Conservation (phyloP, 2,797 vertebrate species). For the Balearica regulorum region DNA sequence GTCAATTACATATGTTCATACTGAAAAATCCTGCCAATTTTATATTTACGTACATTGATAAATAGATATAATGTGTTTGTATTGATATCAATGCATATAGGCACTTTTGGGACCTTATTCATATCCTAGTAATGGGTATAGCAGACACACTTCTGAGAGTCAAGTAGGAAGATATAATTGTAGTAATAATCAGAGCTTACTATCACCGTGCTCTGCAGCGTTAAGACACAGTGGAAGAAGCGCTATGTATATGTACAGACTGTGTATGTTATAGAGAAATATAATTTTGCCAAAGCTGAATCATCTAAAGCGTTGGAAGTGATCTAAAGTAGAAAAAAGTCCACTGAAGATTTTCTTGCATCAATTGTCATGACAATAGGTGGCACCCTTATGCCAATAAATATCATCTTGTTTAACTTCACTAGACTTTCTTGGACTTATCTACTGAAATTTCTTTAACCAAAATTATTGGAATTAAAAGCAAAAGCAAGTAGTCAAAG, state of each 20-base stretch:
- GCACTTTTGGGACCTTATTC: neutral
- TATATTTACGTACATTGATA: neutral
- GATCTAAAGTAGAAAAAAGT: neutral
- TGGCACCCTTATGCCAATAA: slow-evolving; percentile 55
- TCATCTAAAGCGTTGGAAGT: neutral
- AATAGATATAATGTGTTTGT: neutral
- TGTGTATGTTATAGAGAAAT: neutral
- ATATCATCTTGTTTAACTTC: neutral
- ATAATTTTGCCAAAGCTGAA: neutral
- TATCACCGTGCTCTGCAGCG: neutral
- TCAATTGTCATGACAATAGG: slow-evolving; percentile 19
- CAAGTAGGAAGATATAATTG: neutral
- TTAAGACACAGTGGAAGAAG: neutral
- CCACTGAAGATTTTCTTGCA: neutral
- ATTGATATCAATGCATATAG: neutral
- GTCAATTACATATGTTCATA: neutral
- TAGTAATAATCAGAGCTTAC: neutral
- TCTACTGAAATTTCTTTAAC: neutral
- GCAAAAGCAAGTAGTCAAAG: neutral
- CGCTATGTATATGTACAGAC: neutral
- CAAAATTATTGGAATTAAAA: neutral
- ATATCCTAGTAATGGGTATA: neutral
- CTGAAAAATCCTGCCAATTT: neutral
- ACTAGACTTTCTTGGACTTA: neutral
- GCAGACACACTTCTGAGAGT: neutral